Evolutionary conservation across 1,140 invertebrate species (phyloP).

Genomic region (Anastrepha obliqua): DNA sequence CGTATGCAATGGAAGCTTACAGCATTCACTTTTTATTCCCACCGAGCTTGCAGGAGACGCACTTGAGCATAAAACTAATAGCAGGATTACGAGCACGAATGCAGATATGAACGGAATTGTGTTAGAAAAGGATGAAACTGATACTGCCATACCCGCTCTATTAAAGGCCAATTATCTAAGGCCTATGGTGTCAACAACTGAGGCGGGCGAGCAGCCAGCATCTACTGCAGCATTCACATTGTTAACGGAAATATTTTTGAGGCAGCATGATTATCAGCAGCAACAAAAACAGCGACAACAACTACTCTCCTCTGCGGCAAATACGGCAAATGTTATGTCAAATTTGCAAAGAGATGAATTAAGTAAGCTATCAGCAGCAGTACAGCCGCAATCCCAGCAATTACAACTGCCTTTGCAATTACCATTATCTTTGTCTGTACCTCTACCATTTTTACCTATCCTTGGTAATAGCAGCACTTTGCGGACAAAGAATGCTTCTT

Average conservation of each 20-base stretch:
- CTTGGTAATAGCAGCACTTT: neutral
- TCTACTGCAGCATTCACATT: neutral
- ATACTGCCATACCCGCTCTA: no score
- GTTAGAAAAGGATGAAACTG: no score
- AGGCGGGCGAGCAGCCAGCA: neutral
- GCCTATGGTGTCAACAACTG: neutral
- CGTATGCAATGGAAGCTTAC: no score
- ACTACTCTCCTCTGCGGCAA: neutral
- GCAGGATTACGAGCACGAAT: no score
- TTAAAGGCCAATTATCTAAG: neutral
- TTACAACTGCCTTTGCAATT: neutral
- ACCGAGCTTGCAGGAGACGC: no score
- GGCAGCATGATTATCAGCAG: neutral
- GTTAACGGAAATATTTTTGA: slow-evolving; percentile 9
- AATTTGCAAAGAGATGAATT: neutral
- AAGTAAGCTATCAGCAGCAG: neutral
- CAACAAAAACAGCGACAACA: neutral
- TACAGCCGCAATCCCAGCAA: neutral
- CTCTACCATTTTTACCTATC: neutral
- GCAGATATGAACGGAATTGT: no score
- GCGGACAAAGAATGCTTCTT: neutral
- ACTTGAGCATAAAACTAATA: no score
- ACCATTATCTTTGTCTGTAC: neutral
- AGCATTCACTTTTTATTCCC: no score
- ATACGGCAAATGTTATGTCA: neutral